Evolutionary conservation across 2,113 vertebrate genomes (phyloP).

Genomic region (Petromus typicus): DNA sequence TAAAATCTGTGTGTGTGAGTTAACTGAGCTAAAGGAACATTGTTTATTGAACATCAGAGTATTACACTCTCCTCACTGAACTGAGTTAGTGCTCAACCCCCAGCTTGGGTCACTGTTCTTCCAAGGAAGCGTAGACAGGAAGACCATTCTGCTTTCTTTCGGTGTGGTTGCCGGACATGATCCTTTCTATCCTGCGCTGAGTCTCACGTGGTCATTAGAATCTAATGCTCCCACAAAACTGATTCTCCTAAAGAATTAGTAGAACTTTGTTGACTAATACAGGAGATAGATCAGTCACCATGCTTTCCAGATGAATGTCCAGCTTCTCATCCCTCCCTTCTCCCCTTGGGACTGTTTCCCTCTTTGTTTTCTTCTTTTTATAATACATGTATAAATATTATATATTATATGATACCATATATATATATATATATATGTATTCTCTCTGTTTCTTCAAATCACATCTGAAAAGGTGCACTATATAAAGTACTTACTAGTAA

Average conservation of each 20-base stretch:
- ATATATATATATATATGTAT: too few relatives aligned
- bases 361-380: background rate
- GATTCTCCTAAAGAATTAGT: background rate
- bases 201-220: background rate
- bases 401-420: too few relatives aligned
- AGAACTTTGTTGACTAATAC: background rate
- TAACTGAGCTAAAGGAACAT: background rate
- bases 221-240: background rate
- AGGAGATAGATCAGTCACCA: too few relatives aligned
- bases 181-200: background rate
- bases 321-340: background rate
- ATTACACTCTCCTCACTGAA: background rate
- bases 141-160: background rate
- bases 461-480: background rate
- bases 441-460: background rate
- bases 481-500: background rate
- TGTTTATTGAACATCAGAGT: background rate
- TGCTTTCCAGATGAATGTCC: background rate
- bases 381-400: too few relatives aligned
- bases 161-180: background rate
- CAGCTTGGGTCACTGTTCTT: background rate
- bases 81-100: background rate
- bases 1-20: background rate
- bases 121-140: background rate
- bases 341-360: background rate